Percentiles rank a stretch among this genome's conserved stretches.
Evolutionary conservation across 2,888 invertebrate genomes (phyloP).

Genomic region (Drosophila anomelani): DNA sequence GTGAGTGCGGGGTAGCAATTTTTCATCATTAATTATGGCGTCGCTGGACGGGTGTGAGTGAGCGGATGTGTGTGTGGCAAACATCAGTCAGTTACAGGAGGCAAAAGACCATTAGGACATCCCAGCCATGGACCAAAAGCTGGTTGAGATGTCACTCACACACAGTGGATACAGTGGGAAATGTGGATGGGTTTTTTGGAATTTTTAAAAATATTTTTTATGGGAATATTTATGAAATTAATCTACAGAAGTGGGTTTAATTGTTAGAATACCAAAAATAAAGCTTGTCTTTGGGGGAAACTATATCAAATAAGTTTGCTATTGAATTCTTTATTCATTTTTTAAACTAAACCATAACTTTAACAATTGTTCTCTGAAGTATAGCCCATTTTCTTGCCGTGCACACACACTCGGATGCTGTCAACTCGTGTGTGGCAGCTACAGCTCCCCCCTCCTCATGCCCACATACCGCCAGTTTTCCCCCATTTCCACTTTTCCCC

Average conservation of each 20-base stretch:
- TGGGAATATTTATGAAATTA: neutral
- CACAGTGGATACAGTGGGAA: constrained; percentile 44
- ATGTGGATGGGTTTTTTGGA: neutral
- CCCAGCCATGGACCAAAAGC: constrained; percentile 43
- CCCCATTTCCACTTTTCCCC: constrained; percentile 6
- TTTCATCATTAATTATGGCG: constrained; percentile 79
- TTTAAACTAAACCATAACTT: neutral
- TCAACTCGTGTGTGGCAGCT: constrained; percentile 63
- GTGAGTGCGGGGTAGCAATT: constrained; percentile 66
- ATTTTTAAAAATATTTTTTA: neutral
- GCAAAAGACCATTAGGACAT: constrained; percentile 73
- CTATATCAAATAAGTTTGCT: no score
- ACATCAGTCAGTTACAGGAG: constrained; percentile 73
- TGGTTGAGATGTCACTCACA: constrained; percentile 76
- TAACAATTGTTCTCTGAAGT: no score
- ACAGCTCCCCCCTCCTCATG: neutral
- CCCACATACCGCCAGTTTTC: neutral
- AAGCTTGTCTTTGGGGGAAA: no score
- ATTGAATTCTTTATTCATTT: neutral
- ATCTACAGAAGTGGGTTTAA: no score
- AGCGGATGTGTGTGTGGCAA: constrained; percentile 65
- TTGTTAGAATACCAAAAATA: no score
- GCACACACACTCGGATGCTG: constrained; percentile 70
- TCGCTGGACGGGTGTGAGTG: constrained; percentile 40
- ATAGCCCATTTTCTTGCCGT: neutral